Evolutionary conservation across 2,888 invertebrate genomes (phyloP), one percentile per base, ranked within the genome.

Genomic region (Sinopyrophorus schimmeli): DNA sequence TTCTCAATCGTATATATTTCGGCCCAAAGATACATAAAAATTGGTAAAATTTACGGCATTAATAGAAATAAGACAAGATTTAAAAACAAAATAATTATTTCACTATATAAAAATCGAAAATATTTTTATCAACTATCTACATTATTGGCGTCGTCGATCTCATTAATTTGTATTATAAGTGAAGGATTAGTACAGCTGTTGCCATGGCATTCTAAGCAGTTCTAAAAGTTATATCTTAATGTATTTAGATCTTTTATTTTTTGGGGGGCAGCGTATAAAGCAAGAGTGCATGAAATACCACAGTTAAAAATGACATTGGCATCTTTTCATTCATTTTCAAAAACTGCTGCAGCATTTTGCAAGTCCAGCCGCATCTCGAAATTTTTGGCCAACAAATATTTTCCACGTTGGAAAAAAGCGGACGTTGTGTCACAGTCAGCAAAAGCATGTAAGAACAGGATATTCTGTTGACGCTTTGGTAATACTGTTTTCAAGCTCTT

Each of bases 361-460:
- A n/a, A 23, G 9, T n/a, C n/a, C n/a, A 16, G 11, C 5, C 9
- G 26, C 9, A 32, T 11, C 18, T 26, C 28, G 9, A 27, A 28
- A 5, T 32, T 21, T 32, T 21, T 42, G 17, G 32, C 42, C 10
- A 35, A 27, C 20, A 32, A 14, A 6, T 31, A 21, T 48, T 53
- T 53, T 15, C 34, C 34, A 14, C 21, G 9, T 10, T 49, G 30
- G 30, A 35, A 49, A 44, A 40, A 48, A 43, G 35, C 41, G 9
- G 39, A 44, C 15, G 39, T 42, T 20, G 38, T 47, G 40, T 47
- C 47, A 47, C 42, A 38, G 15, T 35, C 53, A 34, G 37, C 48
- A 34, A 49, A 48, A 15, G 39, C 28, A 40, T 53, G 43, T 34
- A 43, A 40, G 21, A 44, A 40, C 1, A 43, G 18, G 21, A 43